phyloP scores from a whole-genome alignment of 2,888 invertebrate genomes.

The Drosophila hawaiiensis region DNA sequence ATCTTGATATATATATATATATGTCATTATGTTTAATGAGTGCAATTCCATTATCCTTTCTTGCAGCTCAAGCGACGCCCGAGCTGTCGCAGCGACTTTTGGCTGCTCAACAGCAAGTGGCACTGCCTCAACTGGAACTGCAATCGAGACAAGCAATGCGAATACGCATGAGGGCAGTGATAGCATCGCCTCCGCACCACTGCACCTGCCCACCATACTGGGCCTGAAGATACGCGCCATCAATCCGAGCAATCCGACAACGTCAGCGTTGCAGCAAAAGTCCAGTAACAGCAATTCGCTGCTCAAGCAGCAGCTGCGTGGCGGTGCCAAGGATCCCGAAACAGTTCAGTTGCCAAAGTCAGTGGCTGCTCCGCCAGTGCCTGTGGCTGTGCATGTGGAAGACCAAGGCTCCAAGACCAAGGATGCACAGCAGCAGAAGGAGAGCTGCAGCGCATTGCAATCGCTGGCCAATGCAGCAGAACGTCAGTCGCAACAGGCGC shows the following conservation, averaged over 20 bases:
- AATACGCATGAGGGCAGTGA: constrained; percentile 40
- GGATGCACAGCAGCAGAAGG: constrained; percentile 31
- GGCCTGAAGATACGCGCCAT: constrained; percentile 81
- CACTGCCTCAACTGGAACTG: constrained; percentile 1
- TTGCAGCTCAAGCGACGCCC: constrained; percentile 75
- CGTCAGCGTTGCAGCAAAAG: constrained; percentile 30
- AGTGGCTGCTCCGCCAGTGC: constrained; percentile 10
- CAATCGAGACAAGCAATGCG: background rate
- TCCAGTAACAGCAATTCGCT: constrained; percentile 72
- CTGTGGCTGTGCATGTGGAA: constrained; percentile 26
- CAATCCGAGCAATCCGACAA: constrained; percentile 50
- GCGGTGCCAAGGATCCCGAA: constrained; percentile 76
- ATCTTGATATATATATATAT: background rate
- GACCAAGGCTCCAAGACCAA: constrained; percentile 27
- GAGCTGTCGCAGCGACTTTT: constrained; percentile 84
- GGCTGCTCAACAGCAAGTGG: constrained; percentile 57
- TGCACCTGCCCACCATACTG: constrained; percentile 81
- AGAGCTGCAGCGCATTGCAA: constrained; percentile 74
- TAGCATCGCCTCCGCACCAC: constrained; percentile 35
- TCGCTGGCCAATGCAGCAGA: constrained; percentile 82
- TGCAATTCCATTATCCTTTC: background rate
- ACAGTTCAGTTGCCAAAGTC: constrained; percentile 14
- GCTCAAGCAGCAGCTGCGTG: constrained; percentile 83
- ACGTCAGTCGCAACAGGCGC: constrained; percentile 68
- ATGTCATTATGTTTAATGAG: background rate